These are phyloP conservation scores for Nibea albiflora DNA, from an alignment of 2,113 vertebrate species.

Conservation along the genomic window DNA sequence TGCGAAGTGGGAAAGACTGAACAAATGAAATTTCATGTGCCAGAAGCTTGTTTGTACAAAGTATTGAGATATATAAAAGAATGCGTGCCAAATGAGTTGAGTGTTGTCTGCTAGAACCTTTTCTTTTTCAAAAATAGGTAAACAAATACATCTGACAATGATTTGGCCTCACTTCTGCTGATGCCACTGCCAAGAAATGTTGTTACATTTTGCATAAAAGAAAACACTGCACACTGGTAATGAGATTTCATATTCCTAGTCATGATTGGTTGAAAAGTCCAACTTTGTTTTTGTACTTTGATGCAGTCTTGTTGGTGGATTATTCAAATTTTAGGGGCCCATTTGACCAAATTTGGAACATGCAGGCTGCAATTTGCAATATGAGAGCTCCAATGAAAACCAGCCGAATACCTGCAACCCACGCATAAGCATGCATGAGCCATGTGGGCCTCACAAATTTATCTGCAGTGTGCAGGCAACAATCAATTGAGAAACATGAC, in stretches of 20 bases:
- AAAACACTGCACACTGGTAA: background rate
- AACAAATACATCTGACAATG: background rate
- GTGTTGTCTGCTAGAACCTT: background rate
- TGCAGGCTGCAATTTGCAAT: background rate
- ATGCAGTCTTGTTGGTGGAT: background rate
- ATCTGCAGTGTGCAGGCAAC: background rate
- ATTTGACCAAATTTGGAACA: background rate
- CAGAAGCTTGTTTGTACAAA: conserved; percentile 22
- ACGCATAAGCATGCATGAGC: background rate
- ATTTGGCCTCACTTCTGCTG: background rate
- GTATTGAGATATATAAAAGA: conserved; percentile 13
- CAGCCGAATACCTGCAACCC: background rate
- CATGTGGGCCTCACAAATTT: background rate
- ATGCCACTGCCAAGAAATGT: background rate
- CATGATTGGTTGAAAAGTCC: background rate
- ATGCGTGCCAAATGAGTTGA: conserved; percentile 3
- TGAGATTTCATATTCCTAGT: background rate
- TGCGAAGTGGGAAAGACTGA: conserved; percentile 51
- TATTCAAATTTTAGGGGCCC: background rate
- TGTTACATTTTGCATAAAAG: conserved; percentile 1
- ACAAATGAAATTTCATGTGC: conserved; percentile 46
- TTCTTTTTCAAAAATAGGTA: background rate
- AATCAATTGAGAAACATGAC: background rate
- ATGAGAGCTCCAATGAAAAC: background rate
- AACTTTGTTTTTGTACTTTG: background rate